Conservation (phyloP, 1,140 invertebrate species). For the Papilio machaon region DNA sequence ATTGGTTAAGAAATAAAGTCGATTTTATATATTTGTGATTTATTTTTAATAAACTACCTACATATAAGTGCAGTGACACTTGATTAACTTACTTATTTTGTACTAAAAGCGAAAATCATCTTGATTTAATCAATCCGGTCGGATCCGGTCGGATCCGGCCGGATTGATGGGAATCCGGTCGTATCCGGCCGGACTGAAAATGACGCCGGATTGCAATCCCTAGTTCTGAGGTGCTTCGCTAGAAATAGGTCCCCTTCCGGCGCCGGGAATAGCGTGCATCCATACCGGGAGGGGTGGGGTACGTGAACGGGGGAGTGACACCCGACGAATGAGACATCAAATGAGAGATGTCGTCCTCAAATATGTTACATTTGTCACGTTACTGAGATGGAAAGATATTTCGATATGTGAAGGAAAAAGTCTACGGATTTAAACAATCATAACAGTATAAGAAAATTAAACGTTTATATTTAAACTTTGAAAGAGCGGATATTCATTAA, state of each 20-base stretch:
- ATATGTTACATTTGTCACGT: conserved; percentile 4
- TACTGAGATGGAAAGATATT: background rate
- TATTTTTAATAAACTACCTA: too few relatives aligned
- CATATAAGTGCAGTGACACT: too few relatives aligned
- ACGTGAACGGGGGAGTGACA: background rate
- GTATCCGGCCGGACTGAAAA: too few relatives aligned
- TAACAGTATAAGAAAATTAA: background rate
- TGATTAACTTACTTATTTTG: too few relatives aligned
- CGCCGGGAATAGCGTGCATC: conserved; percentile 54
- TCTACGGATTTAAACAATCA: background rate
- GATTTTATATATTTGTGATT: too few relatives aligned
- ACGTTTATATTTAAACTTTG: background rate
- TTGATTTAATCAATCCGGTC: too few relatives aligned
- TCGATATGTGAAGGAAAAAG: background rate
- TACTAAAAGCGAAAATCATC: too few relatives aligned
- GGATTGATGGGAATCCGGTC: too few relatives aligned
- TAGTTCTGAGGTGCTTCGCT: conserved; percentile 48
- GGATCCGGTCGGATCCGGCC: too few relatives aligned
- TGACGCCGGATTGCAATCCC: too few relatives aligned
- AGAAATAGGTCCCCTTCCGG: conserved; percentile 62
- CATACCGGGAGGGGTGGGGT: background rate
- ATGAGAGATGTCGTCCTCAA: background rate
- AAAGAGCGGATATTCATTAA: background rate
- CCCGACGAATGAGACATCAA: background rate
- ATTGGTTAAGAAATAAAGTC: too few relatives aligned